Evolutionary conservation across 2,797 vertebrate genomes (phyloP), one percentile per base, ranked within the genome.

Genomic region (Argentina silus): DNA sequence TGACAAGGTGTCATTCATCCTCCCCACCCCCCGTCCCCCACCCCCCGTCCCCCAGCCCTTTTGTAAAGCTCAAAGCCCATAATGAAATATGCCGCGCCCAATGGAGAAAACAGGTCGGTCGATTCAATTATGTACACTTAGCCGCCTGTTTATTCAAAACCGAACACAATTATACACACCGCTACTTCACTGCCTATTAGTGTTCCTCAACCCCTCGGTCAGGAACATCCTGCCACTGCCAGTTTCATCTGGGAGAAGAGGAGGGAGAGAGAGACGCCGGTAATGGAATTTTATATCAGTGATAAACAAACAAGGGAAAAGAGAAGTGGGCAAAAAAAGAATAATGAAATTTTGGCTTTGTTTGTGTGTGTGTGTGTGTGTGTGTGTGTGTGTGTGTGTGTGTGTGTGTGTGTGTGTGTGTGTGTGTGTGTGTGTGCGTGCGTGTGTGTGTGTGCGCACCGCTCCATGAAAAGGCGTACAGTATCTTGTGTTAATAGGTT

Each of bases 71-170:
- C 44, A 67, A 27, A 45, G 66, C 44, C 36, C 3, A 11, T 60
- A 74, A 81, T 85, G 75, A 82, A 81, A 83, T 77, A 79, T 82
- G 81, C 75, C 79, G 67, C 27, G 60, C 60, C 69, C 62, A 27
- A 55, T 55, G 78, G 74, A 43, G 62, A 45, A 63, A 75, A 63
- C 67, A 83, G 70, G 72, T 66, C 74, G 60, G 76, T 79, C 60
- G 70, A 80, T 78, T 81, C 63, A 78, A 78, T 81, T 78, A 78
- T 76, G 77, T 78, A 68, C 74, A 75, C 75, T 83, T 80, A 79
- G 64, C 73, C 56, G 70, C 73, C 72, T 74, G 81, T 83, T 82
- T 74, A 79, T 82, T 81, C 43, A 51, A 51, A 27, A 44, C 51
- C 61, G 73, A 77, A 67, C 51, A 70, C 53, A 72, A 78, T 83